Percentiles rank a stretch among this genome's conserved stretches.
Evolutionary conservation across 2,113 vertebrate genomes (phyloP).

Genomic region (Myodes glareolus): DNA sequence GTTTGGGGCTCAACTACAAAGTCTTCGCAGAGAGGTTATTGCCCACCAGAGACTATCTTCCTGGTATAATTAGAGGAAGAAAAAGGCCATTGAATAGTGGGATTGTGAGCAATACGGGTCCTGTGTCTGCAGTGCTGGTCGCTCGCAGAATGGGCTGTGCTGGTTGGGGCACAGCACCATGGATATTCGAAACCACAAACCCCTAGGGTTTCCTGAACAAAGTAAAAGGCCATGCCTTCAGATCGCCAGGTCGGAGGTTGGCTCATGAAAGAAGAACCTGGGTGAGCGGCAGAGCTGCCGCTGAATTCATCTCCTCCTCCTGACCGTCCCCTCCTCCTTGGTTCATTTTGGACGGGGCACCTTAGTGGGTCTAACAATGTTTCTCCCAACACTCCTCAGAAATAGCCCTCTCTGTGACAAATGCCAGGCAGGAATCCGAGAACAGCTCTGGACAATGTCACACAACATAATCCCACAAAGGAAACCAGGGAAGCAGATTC

Average conservation of each 20-base stretch:
- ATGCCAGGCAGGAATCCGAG: background rate
- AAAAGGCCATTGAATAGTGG: slow-evolving; percentile 24
- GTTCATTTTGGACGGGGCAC: background rate
- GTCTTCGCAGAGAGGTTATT: slow-evolving; percentile 22
- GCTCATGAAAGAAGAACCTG: background rate
- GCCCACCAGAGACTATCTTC: slow-evolving; percentile 40
- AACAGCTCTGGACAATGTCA: background rate
- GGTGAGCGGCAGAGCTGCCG: background rate
- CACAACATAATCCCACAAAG: background rate
- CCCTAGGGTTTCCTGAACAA: slow-evolving; percentile 57
- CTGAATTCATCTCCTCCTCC: background rate
- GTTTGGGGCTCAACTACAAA: slow-evolving; percentile 54
- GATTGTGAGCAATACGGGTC: slow-evolving; percentile 48
- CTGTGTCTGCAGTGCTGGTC: background rate
- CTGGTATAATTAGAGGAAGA: slow-evolving; percentile 34
- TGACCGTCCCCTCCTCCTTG: background rate
- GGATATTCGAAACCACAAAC: slow-evolving; percentile 62
- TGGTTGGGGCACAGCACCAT: slow-evolving; percentile 43
- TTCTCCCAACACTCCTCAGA: background rate
- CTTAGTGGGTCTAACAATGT: background rate
- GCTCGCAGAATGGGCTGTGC: slow-evolving; percentile 32
- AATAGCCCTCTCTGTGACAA: background rate
- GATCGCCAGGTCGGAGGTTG: background rate
- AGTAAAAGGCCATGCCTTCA: background rate
- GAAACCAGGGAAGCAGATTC: background rate